These are phyloP conservation scores for Hoplostethus atlanticus DNA, from an alignment of 2,797 vertebrate genomes.

Conservation along the genomic window DNA sequence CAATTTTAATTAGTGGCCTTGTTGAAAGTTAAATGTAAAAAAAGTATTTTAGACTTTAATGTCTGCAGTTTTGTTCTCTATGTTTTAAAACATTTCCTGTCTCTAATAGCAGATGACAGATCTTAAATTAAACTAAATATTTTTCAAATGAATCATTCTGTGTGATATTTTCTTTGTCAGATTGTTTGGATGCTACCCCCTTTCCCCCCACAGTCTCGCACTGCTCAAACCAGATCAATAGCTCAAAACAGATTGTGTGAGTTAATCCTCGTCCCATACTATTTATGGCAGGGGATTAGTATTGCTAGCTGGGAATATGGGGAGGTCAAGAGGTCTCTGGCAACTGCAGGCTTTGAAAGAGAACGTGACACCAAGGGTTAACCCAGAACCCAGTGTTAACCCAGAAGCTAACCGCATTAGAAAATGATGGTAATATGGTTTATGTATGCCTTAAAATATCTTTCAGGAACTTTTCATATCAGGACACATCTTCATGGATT, in stretches of 20 bases:
- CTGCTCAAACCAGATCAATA: conserved; percentile 55
- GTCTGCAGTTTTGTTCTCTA: background rate
- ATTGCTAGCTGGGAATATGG: conserved; percentile 45
- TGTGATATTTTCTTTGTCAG: background rate
- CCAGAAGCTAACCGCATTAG: conserved; percentile 6
- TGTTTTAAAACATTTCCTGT: background rate
- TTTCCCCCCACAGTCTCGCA: background rate
- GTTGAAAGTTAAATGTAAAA: background rate
- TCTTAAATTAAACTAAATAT: no score
- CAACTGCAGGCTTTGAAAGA: conserved; percentile 16
- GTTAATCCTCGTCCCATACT: conserved; percentile 62
- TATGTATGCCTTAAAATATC: background rate
- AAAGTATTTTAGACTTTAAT: background rate
- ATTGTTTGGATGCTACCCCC: background rate
- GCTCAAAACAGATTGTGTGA: conserved; percentile 65
- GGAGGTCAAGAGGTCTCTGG: conserved; percentile 23
- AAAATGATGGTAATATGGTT: conserved; percentile 44
- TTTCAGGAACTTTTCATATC: conserved; percentile 39
- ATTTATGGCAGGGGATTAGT: conserved; percentile 70
- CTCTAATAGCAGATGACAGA: no score
- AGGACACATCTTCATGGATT: no score
- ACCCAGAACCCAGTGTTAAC: conserved; percentile 19
- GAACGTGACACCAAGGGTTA: conserved; percentile 25
- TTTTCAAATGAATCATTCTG: background rate
- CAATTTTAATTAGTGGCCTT: background rate